A percentile compares a stretch with the other conserved stretches of the same genome.
These are phyloP conservation scores for Arizona elegans DNA, from an alignment of 2,113 vertebrate species.

Conservation along the genomic window DNA sequence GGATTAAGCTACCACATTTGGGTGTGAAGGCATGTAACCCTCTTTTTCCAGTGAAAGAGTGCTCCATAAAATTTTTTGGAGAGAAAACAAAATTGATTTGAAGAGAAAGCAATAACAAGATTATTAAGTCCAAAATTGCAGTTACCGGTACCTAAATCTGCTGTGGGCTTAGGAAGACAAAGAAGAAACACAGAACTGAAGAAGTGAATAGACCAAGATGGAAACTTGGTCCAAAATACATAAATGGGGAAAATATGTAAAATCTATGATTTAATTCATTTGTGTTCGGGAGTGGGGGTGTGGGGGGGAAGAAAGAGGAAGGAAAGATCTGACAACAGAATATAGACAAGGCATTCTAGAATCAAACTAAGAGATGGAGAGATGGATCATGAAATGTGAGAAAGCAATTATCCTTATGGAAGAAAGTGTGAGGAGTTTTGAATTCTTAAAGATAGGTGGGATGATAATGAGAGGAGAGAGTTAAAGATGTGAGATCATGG, in stretches of 20 bases:
- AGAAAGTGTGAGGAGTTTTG: not conserved
- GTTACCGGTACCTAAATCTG: not conserved
- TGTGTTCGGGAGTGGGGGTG: not conserved
- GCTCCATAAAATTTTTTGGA: not conserved
- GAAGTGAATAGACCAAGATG: not conserved
- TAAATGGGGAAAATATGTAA: not conserved
- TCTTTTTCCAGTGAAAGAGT: not conserved
- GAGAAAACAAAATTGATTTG: not conserved
- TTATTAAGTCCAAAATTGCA: not conserved
- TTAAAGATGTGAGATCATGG: not conserved
- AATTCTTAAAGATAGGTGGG: not conserved
- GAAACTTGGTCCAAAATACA: not conserved
- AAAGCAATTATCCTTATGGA: not conserved
- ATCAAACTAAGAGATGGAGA: not conserved
- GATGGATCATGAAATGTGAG: not conserved
- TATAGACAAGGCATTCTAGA: not conserved
- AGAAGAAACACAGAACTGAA: not conserved
- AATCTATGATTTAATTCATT: not conserved
- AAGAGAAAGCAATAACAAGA: not conserved
- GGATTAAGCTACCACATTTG: not conserved
- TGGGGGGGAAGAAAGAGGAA: not conserved
- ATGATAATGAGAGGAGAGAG: not conserved
- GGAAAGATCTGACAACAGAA: not conserved
- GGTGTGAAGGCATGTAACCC: not conserved
- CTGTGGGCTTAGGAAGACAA: not conserved